Percentiles rank a stretch among this genome's conserved stretches.
Evolutionary conservation across 2,888 invertebrate species (phyloP).

Genomic region (Candidula unifasciata): DNA sequence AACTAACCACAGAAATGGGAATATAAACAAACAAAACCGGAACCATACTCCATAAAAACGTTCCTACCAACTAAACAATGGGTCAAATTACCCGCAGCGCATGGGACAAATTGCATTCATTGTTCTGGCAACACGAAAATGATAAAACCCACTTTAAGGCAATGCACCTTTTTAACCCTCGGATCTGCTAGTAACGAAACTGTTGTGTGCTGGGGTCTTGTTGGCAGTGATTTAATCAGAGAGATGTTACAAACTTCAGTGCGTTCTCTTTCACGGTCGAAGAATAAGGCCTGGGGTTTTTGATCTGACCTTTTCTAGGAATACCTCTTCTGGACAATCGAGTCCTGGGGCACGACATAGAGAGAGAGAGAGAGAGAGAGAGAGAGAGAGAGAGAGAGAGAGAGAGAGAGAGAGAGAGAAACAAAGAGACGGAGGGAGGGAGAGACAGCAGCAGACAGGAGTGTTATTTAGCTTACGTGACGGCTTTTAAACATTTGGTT

Average conservation of each 20-base stretch:
- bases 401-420: too few species aligned
- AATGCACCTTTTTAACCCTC: conserved; percentile 4
- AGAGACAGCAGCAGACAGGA: too few species aligned
- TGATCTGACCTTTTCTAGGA: background rate
- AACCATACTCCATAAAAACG: background rate
- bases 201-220: background rate
- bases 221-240: background rate
- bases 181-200: background rate
- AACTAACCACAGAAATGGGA: background rate
- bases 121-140: background rate
- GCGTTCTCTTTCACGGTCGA: background rate
- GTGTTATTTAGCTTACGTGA: too few species aligned
- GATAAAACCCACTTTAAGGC: background rate
- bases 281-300: too few species aligned
- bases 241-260: background rate
- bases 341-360: background rate
- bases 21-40: background rate
- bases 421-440: too few species aligned
- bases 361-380: too few species aligned
- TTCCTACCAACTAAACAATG: background rate
- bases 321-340: background rate
- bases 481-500: too few species aligned
- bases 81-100: conserved; percentile 2
- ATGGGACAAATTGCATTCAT: background rate
- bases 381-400: background rate